Evolutionary conservation across 2,888 invertebrate species (phyloP).

Genomic region (Acheta domesticus): DNA sequence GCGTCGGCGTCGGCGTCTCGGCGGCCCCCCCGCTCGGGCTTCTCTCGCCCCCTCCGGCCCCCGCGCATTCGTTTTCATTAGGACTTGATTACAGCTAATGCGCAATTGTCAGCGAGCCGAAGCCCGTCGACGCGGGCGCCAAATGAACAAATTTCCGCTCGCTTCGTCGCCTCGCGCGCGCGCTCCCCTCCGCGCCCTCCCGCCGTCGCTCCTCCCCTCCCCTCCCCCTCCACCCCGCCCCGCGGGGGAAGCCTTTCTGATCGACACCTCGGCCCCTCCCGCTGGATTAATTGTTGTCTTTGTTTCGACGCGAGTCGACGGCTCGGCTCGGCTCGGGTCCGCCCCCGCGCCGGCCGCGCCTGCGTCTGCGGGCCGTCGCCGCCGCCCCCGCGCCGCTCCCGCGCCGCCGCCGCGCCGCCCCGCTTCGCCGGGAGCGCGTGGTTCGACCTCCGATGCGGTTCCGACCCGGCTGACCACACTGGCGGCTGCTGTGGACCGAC

Average conservation of each 20-base stretch:
- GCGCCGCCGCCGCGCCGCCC: too few relatives aligned
- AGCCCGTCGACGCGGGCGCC: slow-evolving; percentile 18
- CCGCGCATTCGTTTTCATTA: slow-evolving; percentile 35
- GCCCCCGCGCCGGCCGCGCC: neutral
- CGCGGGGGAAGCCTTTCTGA: too few relatives aligned
- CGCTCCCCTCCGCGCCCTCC: too few relatives aligned
- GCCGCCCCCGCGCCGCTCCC: neutral
- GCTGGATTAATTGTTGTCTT: slow-evolving; percentile 21
- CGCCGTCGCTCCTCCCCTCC: too few relatives aligned
- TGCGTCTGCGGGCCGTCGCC: too few relatives aligned
- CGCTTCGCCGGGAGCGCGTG: too few relatives aligned
- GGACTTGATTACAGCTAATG: slow-evolving; percentile 31
- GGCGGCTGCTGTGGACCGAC: too few relatives aligned
- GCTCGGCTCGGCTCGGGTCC: neutral
- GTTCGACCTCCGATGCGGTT: too few relatives aligned
- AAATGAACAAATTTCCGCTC: slow-evolving; percentile 38
- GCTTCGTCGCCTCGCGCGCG: neutral
- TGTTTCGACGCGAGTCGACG: neutral
- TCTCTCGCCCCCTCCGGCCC: neutral
- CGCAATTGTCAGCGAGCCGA: slow-evolving; percentile 25
- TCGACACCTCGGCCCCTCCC: neutral
- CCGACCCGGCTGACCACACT: too few relatives aligned
- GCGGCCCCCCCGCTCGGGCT: neutral
- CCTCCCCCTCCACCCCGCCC: neutral
- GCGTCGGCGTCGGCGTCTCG: neutral